phyloP scores from a whole-genome alignment of 1,140 invertebrate species.

The Drosophila trapezifrons region DNA sequence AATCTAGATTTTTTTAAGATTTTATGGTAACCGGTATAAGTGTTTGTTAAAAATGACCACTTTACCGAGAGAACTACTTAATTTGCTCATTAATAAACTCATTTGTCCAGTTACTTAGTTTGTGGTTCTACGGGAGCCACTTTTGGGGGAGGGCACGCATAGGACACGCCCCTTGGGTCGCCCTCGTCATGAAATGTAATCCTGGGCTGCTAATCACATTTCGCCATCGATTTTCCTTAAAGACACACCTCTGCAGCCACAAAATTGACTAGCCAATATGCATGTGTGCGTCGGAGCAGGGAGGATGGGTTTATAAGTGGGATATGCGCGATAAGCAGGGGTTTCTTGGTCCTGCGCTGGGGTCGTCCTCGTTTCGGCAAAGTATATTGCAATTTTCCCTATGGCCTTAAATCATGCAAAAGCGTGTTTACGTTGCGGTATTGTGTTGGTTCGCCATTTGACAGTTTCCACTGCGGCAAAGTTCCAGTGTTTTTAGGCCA shows the following conservation, averaged over 20 bases:
- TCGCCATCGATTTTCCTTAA: conserved; percentile 66
- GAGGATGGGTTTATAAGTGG: conserved; percentile 8
- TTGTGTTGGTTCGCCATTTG: conserved; percentile 51
- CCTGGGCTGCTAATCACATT: conserved; percentile 69
- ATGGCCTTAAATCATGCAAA: conserved; percentile 79
- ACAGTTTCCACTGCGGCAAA: conserved; percentile 72
- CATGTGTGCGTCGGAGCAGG: conserved; percentile 28
- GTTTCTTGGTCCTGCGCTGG: neutral
- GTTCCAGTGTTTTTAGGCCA: conserved; percentile 74
- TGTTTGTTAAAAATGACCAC: neutral
- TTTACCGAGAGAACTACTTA: conserved; percentile 37
- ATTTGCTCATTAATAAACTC: conserved; percentile 76
- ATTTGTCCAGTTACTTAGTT: conserved; percentile 66
- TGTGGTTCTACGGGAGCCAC: conserved; percentile 12
- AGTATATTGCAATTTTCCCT: conserved; percentile 53
- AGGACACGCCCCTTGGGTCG: conserved; percentile 24
- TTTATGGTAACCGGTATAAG: no score
- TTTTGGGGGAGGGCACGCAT: conserved; percentile 43
- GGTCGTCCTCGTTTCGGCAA: conserved; percentile 1
- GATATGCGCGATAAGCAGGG: conserved; percentile 3
- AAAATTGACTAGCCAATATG: conserved; percentile 49
- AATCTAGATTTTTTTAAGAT: no score
- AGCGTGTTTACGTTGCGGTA: conserved; percentile 62
- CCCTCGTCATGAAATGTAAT: conserved; percentile 24
- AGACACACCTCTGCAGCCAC: conserved; percentile 49